Conservation (phyloP, 1,140 invertebrate genomes). For the Apis dorsata region DNA sequence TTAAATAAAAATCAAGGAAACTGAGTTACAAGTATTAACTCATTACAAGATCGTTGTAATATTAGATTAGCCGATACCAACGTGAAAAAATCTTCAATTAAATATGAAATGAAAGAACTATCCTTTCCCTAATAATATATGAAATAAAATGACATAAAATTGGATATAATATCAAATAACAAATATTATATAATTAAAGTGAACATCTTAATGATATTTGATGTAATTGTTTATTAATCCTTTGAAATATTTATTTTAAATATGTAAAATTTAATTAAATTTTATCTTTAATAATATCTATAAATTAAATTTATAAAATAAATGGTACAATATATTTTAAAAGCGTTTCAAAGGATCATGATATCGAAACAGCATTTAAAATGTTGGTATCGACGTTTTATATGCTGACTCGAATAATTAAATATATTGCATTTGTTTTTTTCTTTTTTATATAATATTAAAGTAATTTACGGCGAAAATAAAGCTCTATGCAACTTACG, state of each 20-base stretch:
- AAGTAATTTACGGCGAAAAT: slow-evolving; percentile 46
- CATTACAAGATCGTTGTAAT: slow-evolving; percentile 53
- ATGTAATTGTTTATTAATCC: neutral
- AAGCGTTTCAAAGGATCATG: slow-evolving; percentile 2
- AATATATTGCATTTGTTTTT: slow-evolving; percentile 14
- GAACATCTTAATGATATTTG: neutral
- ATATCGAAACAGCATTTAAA: neutral
- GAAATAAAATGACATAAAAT: neutral
- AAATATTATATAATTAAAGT: neutral
- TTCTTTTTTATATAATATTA: slow-evolving; percentile 23
- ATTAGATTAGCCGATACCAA: slow-evolving; percentile 33
- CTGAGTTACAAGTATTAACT: slow-evolving; percentile 57
- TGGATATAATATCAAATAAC: neutral
- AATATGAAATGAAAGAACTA: neutral
- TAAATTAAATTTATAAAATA: neutral
- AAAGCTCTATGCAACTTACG: slow-evolving; percentile 54
- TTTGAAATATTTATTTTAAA: slow-evolving; percentile 6
- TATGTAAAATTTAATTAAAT: neutral
- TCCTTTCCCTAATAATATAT: neutral
- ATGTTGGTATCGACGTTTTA: slow-evolving; percentile 21
- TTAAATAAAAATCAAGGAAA: slow-evolving; percentile 62
- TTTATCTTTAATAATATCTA: neutral
- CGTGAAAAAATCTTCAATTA: neutral
- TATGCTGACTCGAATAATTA: slow-evolving; percentile 15
- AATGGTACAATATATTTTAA: neutral